Base-by-base conservation (phyloP, 2,888 invertebrate species). In the Napeogenes sylphis region DNA sequence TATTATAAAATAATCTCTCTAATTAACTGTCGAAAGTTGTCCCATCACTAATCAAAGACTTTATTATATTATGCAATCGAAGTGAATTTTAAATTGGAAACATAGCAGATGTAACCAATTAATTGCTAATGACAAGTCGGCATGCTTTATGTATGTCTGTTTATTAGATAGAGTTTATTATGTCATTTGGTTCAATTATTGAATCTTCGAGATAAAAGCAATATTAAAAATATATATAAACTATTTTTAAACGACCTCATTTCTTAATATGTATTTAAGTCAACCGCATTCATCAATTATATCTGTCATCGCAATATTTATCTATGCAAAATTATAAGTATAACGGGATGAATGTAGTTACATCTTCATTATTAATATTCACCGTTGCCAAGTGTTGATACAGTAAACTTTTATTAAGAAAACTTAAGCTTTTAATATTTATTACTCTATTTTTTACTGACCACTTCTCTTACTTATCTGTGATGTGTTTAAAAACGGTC, bases 61-160 rank as follows among this genome's bases (percentile, higher is more conserved):
- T 63, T 61, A 63, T 67, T 55, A 58, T 63, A 65, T 63, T 56
- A 63, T 47, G 55, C 65, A 70, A 65, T 69, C 63, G 60, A 59
- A 66, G 68, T 64, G 62, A 56, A 68, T 68, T 68, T 68, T 57
- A 67, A 67, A 68, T 67, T 67, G 61, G 63, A 58, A 78, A 76
- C 76, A 63, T 10, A 42, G 71, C 70, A 77, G 82, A 76, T 71
- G 76, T 76, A 81, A 83, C 84, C 80, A 80, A 83, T 85, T 86
- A 85, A 86, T 85, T 79, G 73, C 72, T 67, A 85, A 87, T 87
- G 82, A 86, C 80, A 21, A 83, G 82, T 68, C 81, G 79, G 80
- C 76, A 70, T 70, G 64, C 69, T 70, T 71, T 69, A 72, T 65
- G 61, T 57, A 8, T 42, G 45, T 60, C 58, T 66, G 72, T 72